Evolutionary conservation across 2,797 vertebrate species (phyloP).

Genomic region (Avahi laniger): DNA sequence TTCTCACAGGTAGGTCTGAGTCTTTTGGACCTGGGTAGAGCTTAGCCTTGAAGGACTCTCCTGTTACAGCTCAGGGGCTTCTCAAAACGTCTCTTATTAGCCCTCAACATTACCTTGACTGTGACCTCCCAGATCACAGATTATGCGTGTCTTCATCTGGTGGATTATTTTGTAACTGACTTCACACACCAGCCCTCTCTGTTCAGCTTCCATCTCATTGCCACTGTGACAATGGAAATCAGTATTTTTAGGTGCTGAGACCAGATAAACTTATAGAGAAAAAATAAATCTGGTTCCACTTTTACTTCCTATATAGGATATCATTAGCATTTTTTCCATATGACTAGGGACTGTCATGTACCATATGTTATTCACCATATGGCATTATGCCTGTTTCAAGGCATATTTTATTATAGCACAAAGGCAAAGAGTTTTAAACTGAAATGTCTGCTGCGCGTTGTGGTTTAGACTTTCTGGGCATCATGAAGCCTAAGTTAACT

Average conservation of each 20-base stretch:
- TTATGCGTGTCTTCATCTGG: neutral
- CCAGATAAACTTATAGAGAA: neutral
- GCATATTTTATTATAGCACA: slow-evolving; percentile 56
- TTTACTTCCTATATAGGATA: slow-evolving; percentile 47
- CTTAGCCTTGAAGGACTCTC: neutral
- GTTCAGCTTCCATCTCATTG: neutral
- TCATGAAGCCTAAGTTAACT: neutral
- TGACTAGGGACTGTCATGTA: slow-evolving; percentile 20
- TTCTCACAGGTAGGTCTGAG: neutral
- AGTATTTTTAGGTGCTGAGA: slow-evolving; percentile 61
- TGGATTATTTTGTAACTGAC: slow-evolving; percentile 15
- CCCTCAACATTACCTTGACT: neutral
- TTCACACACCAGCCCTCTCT: neutral
- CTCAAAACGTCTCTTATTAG: neutral
- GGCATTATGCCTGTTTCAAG: slow-evolving; percentile 51
- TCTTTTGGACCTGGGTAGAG: neutral
- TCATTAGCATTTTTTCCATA: slow-evolving; percentile 68
- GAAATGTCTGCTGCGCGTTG: slow-evolving; percentile 3
- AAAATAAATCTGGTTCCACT: slow-evolving; percentile 51
- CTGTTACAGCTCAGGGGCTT: neutral
- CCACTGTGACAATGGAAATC: neutral
- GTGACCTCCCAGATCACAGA: neutral
- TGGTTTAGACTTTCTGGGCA: slow-evolving; percentile 41
- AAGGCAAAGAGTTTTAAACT: slow-evolving; percentile 23
- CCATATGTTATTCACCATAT: slow-evolving; percentile 65